Evolutionary conservation across 2,113 vertebrate species (phyloP).

Genomic region (Chauna torquata): DNA sequence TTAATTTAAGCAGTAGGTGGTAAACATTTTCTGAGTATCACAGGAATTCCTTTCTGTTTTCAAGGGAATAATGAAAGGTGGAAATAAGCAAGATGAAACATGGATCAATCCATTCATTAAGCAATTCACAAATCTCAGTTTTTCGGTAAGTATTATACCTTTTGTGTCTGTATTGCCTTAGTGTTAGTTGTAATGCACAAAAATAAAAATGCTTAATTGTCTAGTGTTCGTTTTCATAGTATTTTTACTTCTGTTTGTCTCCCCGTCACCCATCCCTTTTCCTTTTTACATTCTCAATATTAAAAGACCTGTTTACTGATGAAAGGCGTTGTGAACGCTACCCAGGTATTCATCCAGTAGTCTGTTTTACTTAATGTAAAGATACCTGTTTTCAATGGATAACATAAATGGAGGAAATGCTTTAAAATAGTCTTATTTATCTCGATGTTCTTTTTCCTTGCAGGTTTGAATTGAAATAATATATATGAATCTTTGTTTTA

Average conservation of each 20-base stretch:
- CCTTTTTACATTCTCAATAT: background rate
- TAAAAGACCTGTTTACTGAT: background rate
- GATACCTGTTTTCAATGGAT: background rate
- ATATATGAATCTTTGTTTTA: background rate
- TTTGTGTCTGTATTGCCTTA: background rate
- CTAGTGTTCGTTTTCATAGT: rapidly evolving
- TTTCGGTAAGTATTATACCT: slow-evolving; percentile 82
- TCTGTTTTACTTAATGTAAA: background rate
- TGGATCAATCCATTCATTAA: slow-evolving; percentile 96
- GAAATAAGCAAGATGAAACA: slow-evolving; percentile 91
- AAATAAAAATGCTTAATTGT: background rate
- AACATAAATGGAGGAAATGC: background rate
- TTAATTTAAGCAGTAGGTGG: background rate
- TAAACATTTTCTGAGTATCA: background rate
- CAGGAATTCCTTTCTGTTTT: slow-evolving; percentile 52
- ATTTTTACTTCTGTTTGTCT: background rate
- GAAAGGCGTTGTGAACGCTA: background rate
- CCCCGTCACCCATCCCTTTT: background rate
- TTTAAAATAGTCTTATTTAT: background rate
- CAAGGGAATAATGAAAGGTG: slow-evolving; percentile 91
- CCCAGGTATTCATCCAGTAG: background rate
- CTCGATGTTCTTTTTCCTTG: background rate
- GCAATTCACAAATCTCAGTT: slow-evolving; percentile 94
- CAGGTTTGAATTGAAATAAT: background rate
- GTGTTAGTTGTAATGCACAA: background rate